These are phyloP conservation scores for Hydrozoanthus tunicans DNA, from an alignment of 64 coral and sea anemone species.

Conservation along the genomic window DNA sequence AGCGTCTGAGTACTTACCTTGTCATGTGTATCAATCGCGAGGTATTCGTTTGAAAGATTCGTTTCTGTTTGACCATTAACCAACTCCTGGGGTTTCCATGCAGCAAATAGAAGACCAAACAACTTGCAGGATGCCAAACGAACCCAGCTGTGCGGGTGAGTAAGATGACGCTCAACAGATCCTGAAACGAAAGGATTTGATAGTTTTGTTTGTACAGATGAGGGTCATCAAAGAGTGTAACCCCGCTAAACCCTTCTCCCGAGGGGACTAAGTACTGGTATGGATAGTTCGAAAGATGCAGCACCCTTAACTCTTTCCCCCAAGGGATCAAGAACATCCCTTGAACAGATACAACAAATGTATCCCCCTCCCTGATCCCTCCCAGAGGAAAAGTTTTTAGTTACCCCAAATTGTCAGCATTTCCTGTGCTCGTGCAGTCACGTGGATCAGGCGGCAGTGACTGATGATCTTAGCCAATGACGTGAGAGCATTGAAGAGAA, in stretches of 20 bases:
- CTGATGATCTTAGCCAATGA: conserved; percentile 70
- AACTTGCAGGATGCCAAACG: conserved; percentile 73
- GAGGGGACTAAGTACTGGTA: no score
- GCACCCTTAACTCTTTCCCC: no score
- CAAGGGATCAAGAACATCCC: no score
- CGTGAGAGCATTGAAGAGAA: conserved; percentile 82
- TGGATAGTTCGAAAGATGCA: no score
- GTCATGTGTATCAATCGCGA: conserved; percentile 20
- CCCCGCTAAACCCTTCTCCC: no score
- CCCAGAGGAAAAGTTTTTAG: not conserved
- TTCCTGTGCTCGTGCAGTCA: conserved; percentile 45
- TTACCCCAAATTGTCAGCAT: conserved; percentile 82
- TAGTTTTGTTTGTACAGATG: not conserved
- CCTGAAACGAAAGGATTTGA: conserved; percentile 41
- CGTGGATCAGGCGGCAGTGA: conserved; percentile 57
- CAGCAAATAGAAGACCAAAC: conserved; percentile 80
- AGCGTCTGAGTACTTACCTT: conserved; percentile 52
- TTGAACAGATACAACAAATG: no score
- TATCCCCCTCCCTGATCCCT: not conserved
- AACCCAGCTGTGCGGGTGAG: conserved; percentile 85
- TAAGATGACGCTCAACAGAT: conserved; percentile 73
- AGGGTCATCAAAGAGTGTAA: not conserved
- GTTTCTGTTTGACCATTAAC: not conserved
- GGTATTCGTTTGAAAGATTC: conserved; percentile 25
- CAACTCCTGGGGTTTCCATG: conserved; percentile 76